Base-by-base conservation (phyloP, 2,797 vertebrate species). In the Parambassis ranga region DNA sequence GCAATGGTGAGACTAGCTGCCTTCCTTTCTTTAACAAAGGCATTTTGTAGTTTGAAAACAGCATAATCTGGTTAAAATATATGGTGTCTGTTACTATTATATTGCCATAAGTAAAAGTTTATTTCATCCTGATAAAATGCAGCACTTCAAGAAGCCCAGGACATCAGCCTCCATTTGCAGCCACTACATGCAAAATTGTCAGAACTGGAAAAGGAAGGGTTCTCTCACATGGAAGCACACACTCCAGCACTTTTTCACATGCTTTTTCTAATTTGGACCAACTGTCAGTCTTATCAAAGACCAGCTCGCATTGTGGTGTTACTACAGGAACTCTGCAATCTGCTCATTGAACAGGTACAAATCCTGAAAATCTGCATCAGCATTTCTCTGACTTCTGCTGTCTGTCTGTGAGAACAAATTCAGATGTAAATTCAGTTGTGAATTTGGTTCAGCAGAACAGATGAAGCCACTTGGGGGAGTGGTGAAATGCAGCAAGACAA, bases 291-390 rank as follows among this genome's bases (percentile, higher is more conserved):
- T 71, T 95, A 93, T 59, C 90, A 87, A 35, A 87, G 30, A 1
- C 92, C 94, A 20, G 73, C 51, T 7, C 84, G 81, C 58, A 82
- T 94, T 1, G 82, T 92, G 57, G 78, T 93, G 47, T 78, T 96
- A 31, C 79, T 95, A 38, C 93, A 94, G 70, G 90, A 94, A 72
- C 87, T 96, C 42, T 93, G 91, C 84, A 95, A 93, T 82, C 82
- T 95, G 36, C 66, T 94, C 58, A 92, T 93, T 79, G 81, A 93
- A 28, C 90, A 93, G 90, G 93, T 93, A 90, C 32, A 39, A n/a
- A 15, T 36, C 13, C 2, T 41, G n/a, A n/a, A n/a, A n/a, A n/a
- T n/a, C n/a, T n/a, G n/a, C n/a, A n/a, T 36, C n/a, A 24, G 3
- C 0, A 13, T 48, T 37, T 27, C 19, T 61, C 2, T 61, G 23